Conservation (phyloP, 2,113 vertebrate species). For the Ifrita kowaldi region DNA sequence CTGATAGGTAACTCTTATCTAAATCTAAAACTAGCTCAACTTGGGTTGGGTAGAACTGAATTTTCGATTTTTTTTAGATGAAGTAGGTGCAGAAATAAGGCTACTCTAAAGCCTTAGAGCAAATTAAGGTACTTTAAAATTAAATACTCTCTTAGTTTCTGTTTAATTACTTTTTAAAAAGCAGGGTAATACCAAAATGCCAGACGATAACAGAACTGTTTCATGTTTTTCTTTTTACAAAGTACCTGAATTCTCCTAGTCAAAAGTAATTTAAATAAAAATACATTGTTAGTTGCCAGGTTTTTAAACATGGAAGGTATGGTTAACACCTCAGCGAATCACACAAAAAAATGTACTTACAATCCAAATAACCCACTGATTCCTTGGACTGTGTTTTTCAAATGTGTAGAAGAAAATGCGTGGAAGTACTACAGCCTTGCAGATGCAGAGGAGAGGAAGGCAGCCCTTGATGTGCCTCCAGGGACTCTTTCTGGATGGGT, state of each 20-base stretch:
- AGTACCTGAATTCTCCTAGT: not conserved
- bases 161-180: not conserved
- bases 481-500: not conserved
- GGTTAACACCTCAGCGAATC: not conserved
- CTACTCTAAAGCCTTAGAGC: not conserved
- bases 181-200: not conserved
- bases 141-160: not conserved
- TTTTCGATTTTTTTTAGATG: not conserved
- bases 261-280: not conserved
- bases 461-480: not conserved
- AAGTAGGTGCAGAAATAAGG: not conserved
- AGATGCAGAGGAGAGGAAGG: not conserved
- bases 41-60: not conserved
- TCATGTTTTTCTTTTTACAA: not conserved
- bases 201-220: not conserved
- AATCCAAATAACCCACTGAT: not conserved
- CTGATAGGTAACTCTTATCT: not conserved
- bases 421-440: not conserved
- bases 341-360: not conserved
- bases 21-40: not conserved
- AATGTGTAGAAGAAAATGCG: accelerated
- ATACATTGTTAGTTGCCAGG: not conserved
- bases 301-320: not conserved
- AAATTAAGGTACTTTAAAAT: not conserved
- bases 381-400: not conserved